Base-by-base conservation (phyloP, 2,113 vertebrate species). In the Zosterops pallidus region DNA sequence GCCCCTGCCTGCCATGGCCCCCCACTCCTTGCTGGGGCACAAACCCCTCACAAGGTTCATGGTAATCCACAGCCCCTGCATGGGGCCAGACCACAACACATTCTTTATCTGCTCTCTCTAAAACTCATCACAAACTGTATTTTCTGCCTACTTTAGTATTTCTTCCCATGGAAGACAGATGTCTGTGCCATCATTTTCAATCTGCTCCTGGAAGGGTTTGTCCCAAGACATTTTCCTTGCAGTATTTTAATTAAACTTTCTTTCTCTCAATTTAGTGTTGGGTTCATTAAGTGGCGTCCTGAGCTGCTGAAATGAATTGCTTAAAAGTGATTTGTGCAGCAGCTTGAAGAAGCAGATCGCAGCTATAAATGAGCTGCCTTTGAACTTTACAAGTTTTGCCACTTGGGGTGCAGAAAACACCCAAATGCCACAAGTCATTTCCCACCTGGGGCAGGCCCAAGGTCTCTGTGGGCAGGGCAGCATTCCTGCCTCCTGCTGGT, bases 191-290 rank as follows among this genome's bases (percentile, higher is more conserved):
- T 47, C 81, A 12, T 74, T 79, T 71, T 33, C 83, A 84, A 64
- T 65, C 42, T 89, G 93, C 29, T 69, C 57, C 89, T 83, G 49
- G 59, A 91, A 92, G 50, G 76, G 67, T 52, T 59, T 28, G 21
- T 94, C 82, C 91, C 84, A 55, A 83, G 95, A 67, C 87, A 79
- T 74, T 76, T 82, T 84, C 91, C 62, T 60, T 26, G 70, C 72
- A 47, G 63, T 85, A 76, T 82, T 92, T 95, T 95, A 94, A 95
- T 95, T 95, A 95, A 87, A 95, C 75, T 72, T 83, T 16, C 64
- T 72, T 88, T 83, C 68, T 85, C 79, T 88, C 92, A 64, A n/a
- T 95, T 96, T 80, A 80, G 31, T 5, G 8, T 47, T 37, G 57
- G 46, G 71, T 65, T 95, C 85, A 87, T 92, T 91, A 87, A 94